Conservation (phyloP, 2,113 vertebrate species). For the Istiophorus platypterus region DNA sequence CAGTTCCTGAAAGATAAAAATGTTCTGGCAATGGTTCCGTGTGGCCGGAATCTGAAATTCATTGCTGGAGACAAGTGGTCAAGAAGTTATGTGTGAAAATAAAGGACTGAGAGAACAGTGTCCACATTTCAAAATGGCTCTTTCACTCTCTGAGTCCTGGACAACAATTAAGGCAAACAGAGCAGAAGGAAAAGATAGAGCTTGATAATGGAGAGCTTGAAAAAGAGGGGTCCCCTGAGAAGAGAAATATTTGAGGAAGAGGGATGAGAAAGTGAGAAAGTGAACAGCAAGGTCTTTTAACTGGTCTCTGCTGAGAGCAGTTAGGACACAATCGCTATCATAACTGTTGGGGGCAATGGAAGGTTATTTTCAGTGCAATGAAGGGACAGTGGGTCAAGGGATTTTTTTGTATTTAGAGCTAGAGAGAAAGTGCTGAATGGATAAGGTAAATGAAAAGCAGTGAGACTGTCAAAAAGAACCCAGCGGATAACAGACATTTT, state of each 20-base stretch:
- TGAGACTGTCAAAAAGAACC: background rate
- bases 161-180: constrained; percentile 43
- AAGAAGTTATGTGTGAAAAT: background rate
- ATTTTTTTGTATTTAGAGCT: constrained; percentile 6
- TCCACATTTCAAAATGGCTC: constrained; percentile 28
- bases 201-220: constrained; percentile 25
- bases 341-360: constrained; percentile 19
- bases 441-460: constrained; percentile 6
- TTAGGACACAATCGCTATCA: constrained; percentile 14
- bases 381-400: background rate
- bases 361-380: constrained; percentile 26
- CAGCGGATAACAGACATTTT: background rate
- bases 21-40: background rate
- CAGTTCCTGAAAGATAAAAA: background rate
- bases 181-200: constrained; percentile 43
- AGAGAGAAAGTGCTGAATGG: background rate
- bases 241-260: constrained; percentile 10
- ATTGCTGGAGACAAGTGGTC: background rate
- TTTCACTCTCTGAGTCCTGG: constrained; percentile 30
- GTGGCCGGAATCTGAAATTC: background rate
- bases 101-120: constrained; percentile 24
- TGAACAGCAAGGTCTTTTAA: background rate
- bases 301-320: constrained; percentile 36
- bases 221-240: constrained; percentile 13
- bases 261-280: constrained; percentile 5